phyloP scores from a whole-genome alignment of 2,113 vertebrate genomes.

The Prunella himalayana region DNA sequence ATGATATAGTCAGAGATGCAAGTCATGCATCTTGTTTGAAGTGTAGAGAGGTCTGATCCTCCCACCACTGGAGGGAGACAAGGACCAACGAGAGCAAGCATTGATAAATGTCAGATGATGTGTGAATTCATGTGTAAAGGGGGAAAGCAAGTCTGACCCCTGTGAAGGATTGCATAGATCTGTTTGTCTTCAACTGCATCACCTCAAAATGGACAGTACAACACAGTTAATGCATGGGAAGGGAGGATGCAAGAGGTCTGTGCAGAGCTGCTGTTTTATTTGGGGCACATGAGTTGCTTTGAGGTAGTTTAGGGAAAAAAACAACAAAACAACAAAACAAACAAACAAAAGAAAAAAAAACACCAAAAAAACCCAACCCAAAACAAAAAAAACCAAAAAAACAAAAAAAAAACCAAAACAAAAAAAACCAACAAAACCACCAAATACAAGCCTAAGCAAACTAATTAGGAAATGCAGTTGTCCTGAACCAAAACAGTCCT shows the following conservation, averaged over 20 bases:
- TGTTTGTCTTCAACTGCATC: neutral
- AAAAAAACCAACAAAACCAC: fast-evolving
- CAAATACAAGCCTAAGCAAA: neutral
- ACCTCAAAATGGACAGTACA: neutral
- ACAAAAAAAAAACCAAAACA: neutral
- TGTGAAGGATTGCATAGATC: neutral
- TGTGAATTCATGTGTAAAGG: neutral
- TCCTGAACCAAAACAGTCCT: neutral
- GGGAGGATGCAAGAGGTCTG: neutral
- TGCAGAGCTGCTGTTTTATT: neutral
- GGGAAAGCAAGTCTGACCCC: neutral
- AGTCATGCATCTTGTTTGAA: neutral
- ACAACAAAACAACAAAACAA: neutral
- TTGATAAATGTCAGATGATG: neutral
- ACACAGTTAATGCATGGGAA: neutral
- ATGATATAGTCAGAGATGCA: neutral
- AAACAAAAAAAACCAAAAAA: too few species aligned
- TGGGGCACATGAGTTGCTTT: fast-evolving
- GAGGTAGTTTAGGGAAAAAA: neutral
- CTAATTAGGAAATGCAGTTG: neutral
- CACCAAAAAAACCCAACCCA: too few species aligned
- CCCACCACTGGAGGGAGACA: conserved; percentile 31
- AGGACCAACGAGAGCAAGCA: neutral
- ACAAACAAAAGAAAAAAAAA: too few species aligned
- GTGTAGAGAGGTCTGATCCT: neutral